These are phyloP conservation scores for Xestoiulus laeticollis DNA, from an alignment of 2,888 invertebrate species.

Conservation along the genomic window DNA sequence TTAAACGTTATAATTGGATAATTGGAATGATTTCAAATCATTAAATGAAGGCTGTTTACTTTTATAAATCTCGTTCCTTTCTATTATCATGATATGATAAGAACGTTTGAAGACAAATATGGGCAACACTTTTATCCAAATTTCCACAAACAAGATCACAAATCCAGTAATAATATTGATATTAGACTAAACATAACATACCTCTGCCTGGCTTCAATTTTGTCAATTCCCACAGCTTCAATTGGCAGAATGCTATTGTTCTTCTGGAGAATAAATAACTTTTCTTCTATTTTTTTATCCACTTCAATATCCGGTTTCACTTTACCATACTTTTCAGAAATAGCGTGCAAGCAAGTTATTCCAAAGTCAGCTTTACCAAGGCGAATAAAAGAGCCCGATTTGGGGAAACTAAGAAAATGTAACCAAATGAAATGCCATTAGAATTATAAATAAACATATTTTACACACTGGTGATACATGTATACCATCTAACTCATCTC, in stretches of 20 bases:
- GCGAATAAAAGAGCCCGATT: constrained; percentile 88
- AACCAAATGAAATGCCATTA: too few species aligned
- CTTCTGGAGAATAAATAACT: constrained; percentile 63
- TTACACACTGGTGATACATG: too few species aligned
- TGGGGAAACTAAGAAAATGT: constrained; percentile 70
- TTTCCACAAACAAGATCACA: background rate
- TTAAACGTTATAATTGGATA: too few species aligned
- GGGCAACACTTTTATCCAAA: too few species aligned
- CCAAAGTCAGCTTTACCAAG: constrained; percentile 81
- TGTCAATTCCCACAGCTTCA: constrained; percentile 90
- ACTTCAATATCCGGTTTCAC: background rate
- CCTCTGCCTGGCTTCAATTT: constrained; percentile 75
- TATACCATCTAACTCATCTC: too few species aligned
- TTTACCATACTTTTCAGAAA: constrained; percentile 73
- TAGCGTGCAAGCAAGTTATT: constrained; percentile 77
- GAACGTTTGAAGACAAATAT: too few species aligned
- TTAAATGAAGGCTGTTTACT: too few species aligned
- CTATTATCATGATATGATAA: too few species aligned
- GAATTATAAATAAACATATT: too few species aligned
- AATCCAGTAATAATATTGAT: background rate
- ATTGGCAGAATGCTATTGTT: constrained; percentile 82
- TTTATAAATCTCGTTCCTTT: too few species aligned
- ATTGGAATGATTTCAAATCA: too few species aligned
- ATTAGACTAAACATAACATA: too few species aligned
- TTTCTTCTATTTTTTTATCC: background rate